Percentiles rank a stretch among this genome's conserved stretches.
Conservation (phyloP, 2,797 vertebrate genomes). For the Morus bassanus region DNA sequence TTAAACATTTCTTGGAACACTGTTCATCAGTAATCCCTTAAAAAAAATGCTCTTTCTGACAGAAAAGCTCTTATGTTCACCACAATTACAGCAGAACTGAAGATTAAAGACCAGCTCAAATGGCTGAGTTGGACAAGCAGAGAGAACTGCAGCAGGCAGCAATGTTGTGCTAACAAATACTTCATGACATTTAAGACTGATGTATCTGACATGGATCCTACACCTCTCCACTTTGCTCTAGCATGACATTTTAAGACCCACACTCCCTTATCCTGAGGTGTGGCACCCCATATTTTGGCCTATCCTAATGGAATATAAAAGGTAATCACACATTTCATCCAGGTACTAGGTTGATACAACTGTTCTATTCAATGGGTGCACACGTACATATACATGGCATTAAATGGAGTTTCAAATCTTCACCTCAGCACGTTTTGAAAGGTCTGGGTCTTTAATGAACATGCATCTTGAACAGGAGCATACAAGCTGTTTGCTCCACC, state of each 20-base stretch:
- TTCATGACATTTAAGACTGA: accelerated
- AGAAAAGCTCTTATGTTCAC: neutral
- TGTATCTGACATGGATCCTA: neutral
- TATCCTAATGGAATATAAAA: neutral
- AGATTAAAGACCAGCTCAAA: neutral
- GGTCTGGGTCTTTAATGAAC: neutral
- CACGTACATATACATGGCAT: accelerated
- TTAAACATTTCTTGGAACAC: neutral
- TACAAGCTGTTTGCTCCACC: neutral
- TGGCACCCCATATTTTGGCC: neutral
- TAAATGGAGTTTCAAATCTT: neutral
- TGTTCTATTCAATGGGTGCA: neutral
- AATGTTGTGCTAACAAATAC: neutral
- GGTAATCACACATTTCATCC: neutral
- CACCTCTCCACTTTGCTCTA: neutral
- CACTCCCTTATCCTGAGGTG: neutral
- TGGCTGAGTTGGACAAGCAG: neutral
- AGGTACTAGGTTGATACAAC: neutral
- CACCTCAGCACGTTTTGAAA: neutral
- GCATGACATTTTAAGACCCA: neutral
- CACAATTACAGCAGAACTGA: neutral
- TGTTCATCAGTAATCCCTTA: neutral
- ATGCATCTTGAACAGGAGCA: neutral
- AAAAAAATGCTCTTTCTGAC: neutral
- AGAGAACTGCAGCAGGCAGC: neutral